Evolutionary conservation across 2,888 invertebrate species (phyloP).

Genomic region (Patella pellucida): DNA sequence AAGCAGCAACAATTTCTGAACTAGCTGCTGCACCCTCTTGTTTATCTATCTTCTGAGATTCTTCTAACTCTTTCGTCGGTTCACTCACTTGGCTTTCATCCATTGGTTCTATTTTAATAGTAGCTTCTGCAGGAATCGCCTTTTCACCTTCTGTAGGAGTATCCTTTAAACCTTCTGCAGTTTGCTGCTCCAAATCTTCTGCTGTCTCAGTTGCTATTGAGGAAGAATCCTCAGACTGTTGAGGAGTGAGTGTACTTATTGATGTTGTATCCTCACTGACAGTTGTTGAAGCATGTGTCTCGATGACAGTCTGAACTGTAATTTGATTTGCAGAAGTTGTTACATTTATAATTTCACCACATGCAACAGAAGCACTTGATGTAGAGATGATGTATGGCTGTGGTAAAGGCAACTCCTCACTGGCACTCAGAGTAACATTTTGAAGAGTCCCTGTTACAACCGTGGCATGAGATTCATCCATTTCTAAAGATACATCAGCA

Average conservation of each 20-base stretch:
- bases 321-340: not conserved
- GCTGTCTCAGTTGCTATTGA: too few species aligned
- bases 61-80: slow-evolving; percentile 37
- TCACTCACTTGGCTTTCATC: slow-evolving; percentile 22
- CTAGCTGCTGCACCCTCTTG: slow-evolving; percentile 12
- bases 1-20: not conserved
- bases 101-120: not conserved
- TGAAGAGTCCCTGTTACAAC: slow-evolving; percentile 1
- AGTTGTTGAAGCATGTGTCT: not conserved
- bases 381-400: not conserved
- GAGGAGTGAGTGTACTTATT: too few species aligned
- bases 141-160: slow-evolving; percentile 40
- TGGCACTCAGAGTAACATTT: not conserved
- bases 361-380: not conserved
- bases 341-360: not conserved
- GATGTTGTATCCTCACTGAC: too few species aligned
- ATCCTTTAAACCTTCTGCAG: slow-evolving; percentile 13
- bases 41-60: slow-evolving; percentile 39
- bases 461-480: not conserved
- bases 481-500: slow-evolving; percentile 26
- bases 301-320: not conserved
- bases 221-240: too few species aligned
- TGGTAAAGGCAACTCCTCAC: not conserved
- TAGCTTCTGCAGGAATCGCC: slow-evolving; percentile 16
- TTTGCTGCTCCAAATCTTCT: too few species aligned